phyloP scores from a whole-genome alignment of 1,140 invertebrate species.

The Prorops nasuta region DNA sequence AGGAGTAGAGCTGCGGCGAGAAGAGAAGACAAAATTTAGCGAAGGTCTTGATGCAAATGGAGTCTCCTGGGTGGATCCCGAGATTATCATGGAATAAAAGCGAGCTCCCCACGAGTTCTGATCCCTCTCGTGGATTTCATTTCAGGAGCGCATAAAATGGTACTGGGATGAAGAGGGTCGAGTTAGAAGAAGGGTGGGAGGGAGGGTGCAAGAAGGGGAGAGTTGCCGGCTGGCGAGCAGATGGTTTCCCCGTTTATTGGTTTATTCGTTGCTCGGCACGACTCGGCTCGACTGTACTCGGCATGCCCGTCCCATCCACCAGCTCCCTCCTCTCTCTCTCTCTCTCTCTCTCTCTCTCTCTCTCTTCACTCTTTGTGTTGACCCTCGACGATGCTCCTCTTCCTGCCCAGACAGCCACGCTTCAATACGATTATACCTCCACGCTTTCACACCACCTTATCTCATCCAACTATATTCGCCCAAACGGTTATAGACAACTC shows the following conservation, averaged over 20 bases:
- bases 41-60: no score
- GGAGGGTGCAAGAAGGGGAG: slow-evolving; percentile 23
- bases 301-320: no score
- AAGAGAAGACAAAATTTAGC: no score
- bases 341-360: slow-evolving; percentile 30
- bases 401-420: slow-evolving; percentile 32
- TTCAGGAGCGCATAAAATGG: slow-evolving; percentile 51
- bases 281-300: no score
- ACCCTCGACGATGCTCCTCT: slow-evolving; percentile 28
- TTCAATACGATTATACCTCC: no score
- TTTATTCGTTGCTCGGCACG: slow-evolving; percentile 50
- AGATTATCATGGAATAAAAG: slow-evolving; percentile 27
- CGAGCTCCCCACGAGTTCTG: slow-evolving; percentile 22
- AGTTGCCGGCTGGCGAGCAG: slow-evolving; percentile 56
- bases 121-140: slow-evolving; percentile 45
- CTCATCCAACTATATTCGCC: no score
- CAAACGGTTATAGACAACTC: no score
- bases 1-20: no score
- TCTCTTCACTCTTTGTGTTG: no score
- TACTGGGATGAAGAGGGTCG: slow-evolving; percentile 7
- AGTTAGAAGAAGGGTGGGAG: slow-evolving; percentile 10
- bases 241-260: slow-evolving; percentile 57
- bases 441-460: no score
- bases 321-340: no score
- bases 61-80: no score